These are phyloP conservation scores for Hyperoodon ampullatus DNA, from an alignment of 2,113 vertebrate genomes.

Conservation along the genomic window DNA sequence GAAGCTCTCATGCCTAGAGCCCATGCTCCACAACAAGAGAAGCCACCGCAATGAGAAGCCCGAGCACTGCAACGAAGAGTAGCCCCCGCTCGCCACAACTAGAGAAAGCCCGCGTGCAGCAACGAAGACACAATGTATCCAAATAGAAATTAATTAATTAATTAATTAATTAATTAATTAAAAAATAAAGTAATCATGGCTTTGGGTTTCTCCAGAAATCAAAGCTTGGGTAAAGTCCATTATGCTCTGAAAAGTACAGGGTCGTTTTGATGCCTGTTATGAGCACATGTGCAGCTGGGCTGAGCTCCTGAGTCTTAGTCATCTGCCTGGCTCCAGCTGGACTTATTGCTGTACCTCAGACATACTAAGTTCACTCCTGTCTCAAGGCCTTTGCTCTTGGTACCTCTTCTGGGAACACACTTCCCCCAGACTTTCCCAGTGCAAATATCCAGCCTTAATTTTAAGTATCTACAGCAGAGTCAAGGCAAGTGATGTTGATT, in stretches of 20 bases:
- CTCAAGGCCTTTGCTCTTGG: not conserved
- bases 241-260: not conserved
- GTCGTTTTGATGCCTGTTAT: slow-evolving; percentile 11
- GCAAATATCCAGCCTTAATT: not conserved
- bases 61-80: too few species aligned
- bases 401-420: not conserved
- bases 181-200: not conserved
- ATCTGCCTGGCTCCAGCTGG: not conserved
- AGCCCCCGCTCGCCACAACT: too few species aligned
- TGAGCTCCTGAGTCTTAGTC: not conserved
- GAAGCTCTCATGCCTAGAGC: too few species aligned
- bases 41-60: too few species aligned
- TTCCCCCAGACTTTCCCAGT: not conserved
- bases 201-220: not conserved
- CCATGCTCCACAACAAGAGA: too few species aligned
- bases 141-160: too few species aligned
- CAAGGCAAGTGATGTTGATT: not conserved
- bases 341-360: not conserved
- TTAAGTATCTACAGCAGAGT: slow-evolving; percentile 5
- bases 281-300: not conserved
- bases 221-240: not conserved
- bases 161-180: too few species aligned
- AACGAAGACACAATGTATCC: too few species aligned
- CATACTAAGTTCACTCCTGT: not conserved
- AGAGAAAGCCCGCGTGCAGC: too few species aligned